phyloP scores from a whole-genome alignment of 2,797 vertebrate species.

The Hippopotamyrus pictus region DNA sequence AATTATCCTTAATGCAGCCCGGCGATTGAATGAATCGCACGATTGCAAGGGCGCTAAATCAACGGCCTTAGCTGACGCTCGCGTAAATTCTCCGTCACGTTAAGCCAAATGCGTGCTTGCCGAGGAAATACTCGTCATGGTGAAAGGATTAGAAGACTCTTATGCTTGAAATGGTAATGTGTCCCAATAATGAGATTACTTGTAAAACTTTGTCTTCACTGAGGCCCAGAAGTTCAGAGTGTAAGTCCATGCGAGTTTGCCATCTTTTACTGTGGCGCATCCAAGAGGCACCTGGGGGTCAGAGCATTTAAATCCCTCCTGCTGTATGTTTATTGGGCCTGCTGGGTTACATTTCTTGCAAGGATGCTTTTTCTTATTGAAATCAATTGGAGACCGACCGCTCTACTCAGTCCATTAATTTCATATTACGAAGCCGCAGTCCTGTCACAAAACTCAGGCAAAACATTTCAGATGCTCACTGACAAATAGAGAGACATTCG shows the following conservation, averaged over 20 bases:
- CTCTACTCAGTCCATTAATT: constrained; percentile 60
- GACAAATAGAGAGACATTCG: not conserved
- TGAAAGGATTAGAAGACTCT: not conserved
- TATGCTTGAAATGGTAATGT: not conserved
- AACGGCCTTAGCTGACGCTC: not conserved
- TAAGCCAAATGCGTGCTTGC: not conserved
- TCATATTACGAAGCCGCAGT: constrained; percentile 46
- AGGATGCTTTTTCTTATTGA: constrained; percentile 58
- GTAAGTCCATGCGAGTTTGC: not conserved
- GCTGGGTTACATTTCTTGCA: constrained; percentile 52
- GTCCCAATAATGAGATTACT: constrained; percentile 1
- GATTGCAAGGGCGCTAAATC: not conserved
- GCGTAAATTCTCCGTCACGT: not conserved
- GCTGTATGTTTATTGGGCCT: constrained; percentile 45
- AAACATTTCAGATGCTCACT: constrained; percentile 45
- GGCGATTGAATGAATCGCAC: not conserved
- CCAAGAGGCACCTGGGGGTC: constrained; percentile 22
- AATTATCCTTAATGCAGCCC: not conserved
- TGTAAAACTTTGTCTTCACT: not conserved
- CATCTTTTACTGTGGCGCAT: not conserved
- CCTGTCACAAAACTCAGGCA: constrained; percentile 39
- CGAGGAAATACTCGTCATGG: not conserved
- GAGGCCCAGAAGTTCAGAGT: not conserved
- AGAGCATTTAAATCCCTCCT: constrained; percentile 36
- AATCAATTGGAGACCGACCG: constrained; percentile 59